Base-by-base conservation (phyloP, 2,113 vertebrate genomes). In the Larimichthys polyactis region DNA sequence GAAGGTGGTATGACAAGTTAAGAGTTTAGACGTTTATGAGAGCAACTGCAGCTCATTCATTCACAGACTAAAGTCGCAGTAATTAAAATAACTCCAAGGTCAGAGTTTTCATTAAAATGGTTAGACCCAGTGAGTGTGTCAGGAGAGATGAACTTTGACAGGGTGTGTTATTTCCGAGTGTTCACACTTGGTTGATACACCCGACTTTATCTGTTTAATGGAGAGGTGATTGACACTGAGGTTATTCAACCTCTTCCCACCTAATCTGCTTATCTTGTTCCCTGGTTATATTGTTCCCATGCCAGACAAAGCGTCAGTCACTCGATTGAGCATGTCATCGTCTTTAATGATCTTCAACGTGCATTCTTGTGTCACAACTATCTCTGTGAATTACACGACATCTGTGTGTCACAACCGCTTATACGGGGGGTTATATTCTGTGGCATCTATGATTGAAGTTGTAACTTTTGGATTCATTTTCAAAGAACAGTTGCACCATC, bases 61-160 rank as follows among this genome's bases (percentile, higher is more conserved):
- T 92, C 88, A 85, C 88, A 87, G 88, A 60, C 24, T 69, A 49
- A 55, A 73, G 49, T 72, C 64, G 3, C 11, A 63, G 59, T 58
- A 65, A 87, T 89, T 81, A 71, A 67, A 81, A 54, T 54, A 36
- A 76, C 43, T 20, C 16, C 29, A 63, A 78, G 80, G 79, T 82
- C 70, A 81, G 73, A 55, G 36, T 29, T 81, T 71, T 29, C 19
- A 46, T 67, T 9, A 16, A 63, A 66, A 74, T 51, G n/a, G n/a
- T 55, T 62, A 73, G 63, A 90, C 12, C 1, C n/a, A 24, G 0
- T 49, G 22, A 68, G 48, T 20, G 29, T 22, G 16, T 62, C 36
- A 57, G 16, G 24, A 43, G 46, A 52, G 11, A 4, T 89, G 81
- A 88, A 86, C 92, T 92, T 94, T 92, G 91, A 78, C 46, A 83